phyloP scores from a whole-genome alignment of 2,888 invertebrate species.

The Phymatocera aterrima region DNA sequence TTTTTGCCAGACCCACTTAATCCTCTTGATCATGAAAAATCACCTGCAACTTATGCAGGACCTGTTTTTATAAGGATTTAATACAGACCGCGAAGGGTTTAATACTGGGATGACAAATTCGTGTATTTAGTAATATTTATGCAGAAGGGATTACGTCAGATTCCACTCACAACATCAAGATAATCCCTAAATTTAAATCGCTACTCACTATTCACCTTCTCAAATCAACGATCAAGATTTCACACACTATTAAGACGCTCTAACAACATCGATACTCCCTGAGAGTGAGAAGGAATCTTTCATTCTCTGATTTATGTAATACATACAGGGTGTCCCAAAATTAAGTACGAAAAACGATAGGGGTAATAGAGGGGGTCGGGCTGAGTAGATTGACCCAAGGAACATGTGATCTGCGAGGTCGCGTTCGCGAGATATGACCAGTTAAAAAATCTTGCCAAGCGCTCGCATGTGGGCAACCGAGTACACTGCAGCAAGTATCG shows the following conservation, averaged over 20 bases:
- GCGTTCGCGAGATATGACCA: too few species aligned
- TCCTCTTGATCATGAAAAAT: conserved; percentile 68
- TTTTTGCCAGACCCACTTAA: conserved; percentile 59
- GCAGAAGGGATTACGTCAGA: conserved; percentile 70
- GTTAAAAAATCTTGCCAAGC: too few species aligned
- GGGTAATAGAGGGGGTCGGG: too few species aligned
- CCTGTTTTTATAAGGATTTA: conserved; percentile 46
- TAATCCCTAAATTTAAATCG: conserved; percentile 60
- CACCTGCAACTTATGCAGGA: conserved; percentile 55
- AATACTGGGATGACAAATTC: conserved; percentile 67
- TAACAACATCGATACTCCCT: too few species aligned
- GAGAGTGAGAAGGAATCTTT: too few species aligned
- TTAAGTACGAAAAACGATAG: too few species aligned
- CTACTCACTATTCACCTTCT: background rate
- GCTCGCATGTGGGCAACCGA: too few species aligned
- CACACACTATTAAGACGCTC: background rate
- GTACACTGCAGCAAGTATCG: too few species aligned
- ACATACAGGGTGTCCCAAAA: too few species aligned
- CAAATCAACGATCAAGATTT: background rate
- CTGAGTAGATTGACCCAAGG: too few species aligned
- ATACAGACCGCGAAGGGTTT: conserved; percentile 55
- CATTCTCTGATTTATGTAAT: too few species aligned
- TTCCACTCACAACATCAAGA: conserved; percentile 65
- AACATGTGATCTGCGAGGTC: too few species aligned
- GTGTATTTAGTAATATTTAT: conserved; percentile 69